These are phyloP conservation scores for Sarcophaga rosellei DNA, from an alignment of 2,888 invertebrate species.

Conservation along the genomic window DNA sequence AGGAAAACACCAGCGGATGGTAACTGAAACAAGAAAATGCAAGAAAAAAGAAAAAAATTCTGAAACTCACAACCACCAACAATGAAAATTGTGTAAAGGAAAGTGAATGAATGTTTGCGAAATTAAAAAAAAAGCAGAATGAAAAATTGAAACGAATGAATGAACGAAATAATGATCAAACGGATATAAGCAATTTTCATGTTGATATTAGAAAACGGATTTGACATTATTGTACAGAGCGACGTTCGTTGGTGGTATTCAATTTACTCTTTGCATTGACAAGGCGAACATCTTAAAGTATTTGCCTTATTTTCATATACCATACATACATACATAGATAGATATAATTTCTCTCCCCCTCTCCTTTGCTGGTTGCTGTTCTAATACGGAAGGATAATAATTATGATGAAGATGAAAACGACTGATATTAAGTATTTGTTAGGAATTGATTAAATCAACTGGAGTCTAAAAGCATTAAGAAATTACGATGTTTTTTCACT, in stretches of 20 bases:
- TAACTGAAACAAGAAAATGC: constrained; percentile 15
- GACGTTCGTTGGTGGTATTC: constrained; percentile 40
- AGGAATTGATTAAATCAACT: constrained; percentile 47
- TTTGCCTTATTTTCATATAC: constrained; percentile 35
- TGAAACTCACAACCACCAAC: neutral
- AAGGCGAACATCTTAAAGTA: constrained; percentile 62
- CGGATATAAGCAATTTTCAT: constrained; percentile 71
- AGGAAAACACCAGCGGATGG: constrained; percentile 55
- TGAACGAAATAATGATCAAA: constrained; percentile 63
- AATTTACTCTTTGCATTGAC: constrained; percentile 62
- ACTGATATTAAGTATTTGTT: constrained; percentile 48
- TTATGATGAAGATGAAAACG: constrained; percentile 42
- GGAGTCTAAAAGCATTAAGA: constrained; percentile 26
- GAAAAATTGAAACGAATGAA: constrained; percentile 36
- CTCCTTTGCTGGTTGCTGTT: neutral
- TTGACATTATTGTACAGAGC: constrained; percentile 65
- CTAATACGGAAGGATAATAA: constrained; percentile 44
- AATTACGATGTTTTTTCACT: neutral
- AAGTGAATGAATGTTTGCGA: constrained; percentile 34
- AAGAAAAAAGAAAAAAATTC: constrained; percentile 22
- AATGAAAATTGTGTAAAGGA: neutral
- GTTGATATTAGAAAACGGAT: constrained; percentile 68
- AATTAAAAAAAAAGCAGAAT: constrained; percentile 7
- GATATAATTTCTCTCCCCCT: constrained; percentile 17
- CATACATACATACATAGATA: neutral